phyloP scores from a whole-genome alignment of 2,888 invertebrate genomes.

The Hipparchia sbordonii region DNA sequence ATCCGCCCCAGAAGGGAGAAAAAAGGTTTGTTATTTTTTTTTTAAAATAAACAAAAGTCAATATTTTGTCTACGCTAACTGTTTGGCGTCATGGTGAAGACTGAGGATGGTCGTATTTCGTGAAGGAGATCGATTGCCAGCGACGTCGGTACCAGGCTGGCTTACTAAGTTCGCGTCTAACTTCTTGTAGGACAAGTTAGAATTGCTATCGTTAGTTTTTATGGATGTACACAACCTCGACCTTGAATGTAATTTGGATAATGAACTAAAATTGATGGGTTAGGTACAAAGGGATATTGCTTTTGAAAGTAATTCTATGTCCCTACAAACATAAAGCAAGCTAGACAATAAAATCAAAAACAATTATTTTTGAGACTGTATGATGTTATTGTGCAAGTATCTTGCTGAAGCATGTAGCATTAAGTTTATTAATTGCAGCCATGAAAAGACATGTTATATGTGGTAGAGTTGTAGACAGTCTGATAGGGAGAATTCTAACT shows the following conservation, averaged over 20 bases:
- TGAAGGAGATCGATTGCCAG: conserved; percentile 71
- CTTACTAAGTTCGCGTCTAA: conserved; percentile 50
- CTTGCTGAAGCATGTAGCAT: no score
- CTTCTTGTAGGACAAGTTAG: conserved; percentile 67
- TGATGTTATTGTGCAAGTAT: no score
- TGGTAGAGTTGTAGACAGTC: no score
- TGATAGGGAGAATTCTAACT: no score
- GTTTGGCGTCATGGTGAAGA: conserved; percentile 60
- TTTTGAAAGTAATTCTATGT: neutral
- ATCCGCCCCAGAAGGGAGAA: neutral
- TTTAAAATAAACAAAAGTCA: conserved; percentile 21
- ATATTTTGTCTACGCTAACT: conserved; percentile 51
- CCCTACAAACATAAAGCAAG: neutral
- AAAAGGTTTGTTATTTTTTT: conserved; percentile 15
- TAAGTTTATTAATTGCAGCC: no score
- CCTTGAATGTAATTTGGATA: conserved; percentile 51
- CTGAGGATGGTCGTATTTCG: conserved; percentile 59
- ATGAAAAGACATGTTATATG: no score
- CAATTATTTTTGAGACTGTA: neutral
- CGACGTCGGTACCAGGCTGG: conserved; percentile 67
- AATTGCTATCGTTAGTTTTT: conserved; percentile 66
- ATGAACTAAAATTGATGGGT: conserved; percentile 27
- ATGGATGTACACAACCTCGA: conserved; percentile 55
- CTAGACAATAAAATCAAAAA: no score
- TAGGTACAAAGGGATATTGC: neutral